Conservation (phyloP, 2,797 vertebrate species). For the Argyrosomus regius region DNA sequence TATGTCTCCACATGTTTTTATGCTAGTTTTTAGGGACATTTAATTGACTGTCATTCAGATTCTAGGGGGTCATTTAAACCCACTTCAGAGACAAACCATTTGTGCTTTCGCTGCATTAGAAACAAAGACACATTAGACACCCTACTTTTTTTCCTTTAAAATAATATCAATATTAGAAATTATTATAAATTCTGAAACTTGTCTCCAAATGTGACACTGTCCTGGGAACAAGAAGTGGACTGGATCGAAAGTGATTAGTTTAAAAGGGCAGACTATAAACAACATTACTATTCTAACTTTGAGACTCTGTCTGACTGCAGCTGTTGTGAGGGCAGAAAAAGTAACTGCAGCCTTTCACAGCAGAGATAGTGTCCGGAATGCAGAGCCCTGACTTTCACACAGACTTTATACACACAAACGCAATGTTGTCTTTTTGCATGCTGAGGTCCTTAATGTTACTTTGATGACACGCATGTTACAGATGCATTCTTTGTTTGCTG, state of each 20-base stretch:
- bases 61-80: background rate
- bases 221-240: background rate
- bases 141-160: background rate
- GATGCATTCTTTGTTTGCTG: constrained; percentile 35
- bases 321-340: background rate
- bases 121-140: background rate
- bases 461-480: constrained; percentile 35
- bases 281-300: background rate
- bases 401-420: background rate
- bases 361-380: constrained; percentile 11
- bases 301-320: background rate
- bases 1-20: too few species aligned
- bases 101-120: background rate
- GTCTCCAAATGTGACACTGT: background rate
- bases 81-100: background rate
- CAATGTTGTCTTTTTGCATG: constrained; percentile 3
- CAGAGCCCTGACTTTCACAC: background rate
- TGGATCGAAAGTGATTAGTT: background rate
- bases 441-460: background rate
- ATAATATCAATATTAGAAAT: too few species aligned
- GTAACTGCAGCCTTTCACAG: background rate
- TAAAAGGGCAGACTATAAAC: background rate
- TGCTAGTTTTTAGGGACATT: background rate
- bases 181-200: background rate
- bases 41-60: background rate